These are phyloP conservation scores for Dermochelys coriacea DNA, from an alignment of 2,797 vertebrate species.

Conservation along the genomic window DNA sequence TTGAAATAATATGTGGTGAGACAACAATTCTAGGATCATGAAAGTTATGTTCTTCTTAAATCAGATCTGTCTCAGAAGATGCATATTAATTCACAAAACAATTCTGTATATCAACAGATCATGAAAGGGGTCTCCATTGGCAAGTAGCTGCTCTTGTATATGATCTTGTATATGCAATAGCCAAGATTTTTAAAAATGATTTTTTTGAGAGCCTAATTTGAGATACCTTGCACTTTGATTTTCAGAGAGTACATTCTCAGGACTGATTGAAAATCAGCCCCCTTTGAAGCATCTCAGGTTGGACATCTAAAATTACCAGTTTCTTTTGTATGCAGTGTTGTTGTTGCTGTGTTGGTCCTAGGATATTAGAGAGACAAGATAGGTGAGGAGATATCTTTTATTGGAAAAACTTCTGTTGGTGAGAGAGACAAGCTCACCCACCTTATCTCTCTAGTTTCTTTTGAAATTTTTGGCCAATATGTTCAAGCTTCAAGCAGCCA, in stretches of 20 bases:
- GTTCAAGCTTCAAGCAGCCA: not conserved
- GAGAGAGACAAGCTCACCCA: not conserved
- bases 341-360: not conserved
- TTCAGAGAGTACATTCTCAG: not conserved
- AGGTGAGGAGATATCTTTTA: not conserved
- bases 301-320: not conserved
- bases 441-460: not conserved
- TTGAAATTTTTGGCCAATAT: not conserved
- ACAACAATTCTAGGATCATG: conserved; percentile 30
- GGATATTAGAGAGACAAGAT: not conserved
- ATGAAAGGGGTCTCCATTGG: conserved; percentile 57
- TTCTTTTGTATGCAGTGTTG: not conserved
- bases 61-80: conserved; percentile 57
- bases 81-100: conserved; percentile 14
- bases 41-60: conserved; percentile 62
- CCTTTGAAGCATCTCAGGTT: not conserved
- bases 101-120: conserved; percentile 58
- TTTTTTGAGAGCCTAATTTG: not conserved
- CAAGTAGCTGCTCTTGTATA: conserved; percentile 25
- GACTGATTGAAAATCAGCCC: not conserved
- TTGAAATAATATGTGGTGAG: conserved; percentile 54
- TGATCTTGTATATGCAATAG: not conserved
- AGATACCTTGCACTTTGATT: not conserved
- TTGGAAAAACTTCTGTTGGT: not conserved
- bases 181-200: not conserved